Percentiles rank a stretch among this genome's conserved stretches.
These are phyloP conservation scores for Amphiduros pacificus DNA, from an alignment of 2,888 invertebrate genomes.

Conservation along the genomic window DNA sequence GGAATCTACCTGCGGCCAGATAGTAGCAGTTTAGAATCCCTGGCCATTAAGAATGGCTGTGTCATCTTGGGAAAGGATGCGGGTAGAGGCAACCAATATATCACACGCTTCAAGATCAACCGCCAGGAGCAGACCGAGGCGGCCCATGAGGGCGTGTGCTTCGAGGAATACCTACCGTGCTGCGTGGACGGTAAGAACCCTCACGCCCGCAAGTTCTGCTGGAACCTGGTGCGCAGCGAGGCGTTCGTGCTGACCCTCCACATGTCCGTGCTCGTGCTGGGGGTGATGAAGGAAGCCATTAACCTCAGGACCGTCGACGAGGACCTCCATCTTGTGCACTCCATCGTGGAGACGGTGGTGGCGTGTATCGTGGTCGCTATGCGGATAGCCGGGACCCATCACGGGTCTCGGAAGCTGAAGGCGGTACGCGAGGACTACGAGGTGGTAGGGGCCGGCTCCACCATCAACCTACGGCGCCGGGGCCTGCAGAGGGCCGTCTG, in stretches of 20 bases:
- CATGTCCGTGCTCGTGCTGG: slow-evolving; percentile 8
- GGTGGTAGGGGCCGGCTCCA: neutral
- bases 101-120: slow-evolving; percentile 15
- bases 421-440: slow-evolving; percentile 1
- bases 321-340: slow-evolving; percentile 14
- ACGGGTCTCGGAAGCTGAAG: neutral
- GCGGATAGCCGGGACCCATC: neutral
- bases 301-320: neutral
- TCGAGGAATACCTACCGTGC: slow-evolving; percentile 16
- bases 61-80: slow-evolving; percentile 13
- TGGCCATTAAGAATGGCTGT: too few species aligned
- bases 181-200: neutral
- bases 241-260: slow-evolving; percentile 15
- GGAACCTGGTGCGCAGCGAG: slow-evolving; percentile 13
- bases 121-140: neutral
- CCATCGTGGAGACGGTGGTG: slow-evolving; percentile 9
- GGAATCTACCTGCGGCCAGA: too few species aligned
- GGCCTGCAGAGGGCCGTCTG: neutral
- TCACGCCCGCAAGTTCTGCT: neutral
- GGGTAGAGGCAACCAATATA: slow-evolving; percentile 2
- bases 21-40: too few species aligned
- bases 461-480: neutral
- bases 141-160: neutral
- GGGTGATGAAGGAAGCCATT: slow-evolving; percentile 15
- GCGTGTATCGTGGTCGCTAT: neutral